phyloP scores from a whole-genome alignment of 2,113 vertebrate species.

The Podocnemis expansa region DNA sequence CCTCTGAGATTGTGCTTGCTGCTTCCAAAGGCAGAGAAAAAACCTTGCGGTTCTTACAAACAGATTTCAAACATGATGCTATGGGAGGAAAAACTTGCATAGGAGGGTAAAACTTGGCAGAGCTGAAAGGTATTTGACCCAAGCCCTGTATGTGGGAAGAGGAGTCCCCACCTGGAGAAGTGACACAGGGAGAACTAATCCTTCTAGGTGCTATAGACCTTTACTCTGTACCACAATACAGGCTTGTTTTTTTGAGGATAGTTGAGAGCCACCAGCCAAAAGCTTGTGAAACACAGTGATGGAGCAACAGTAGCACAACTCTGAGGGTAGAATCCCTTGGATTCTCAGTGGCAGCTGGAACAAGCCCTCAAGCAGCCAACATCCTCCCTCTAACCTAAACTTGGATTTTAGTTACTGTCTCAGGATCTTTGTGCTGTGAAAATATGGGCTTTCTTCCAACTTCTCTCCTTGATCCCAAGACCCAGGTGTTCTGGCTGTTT shows the following conservation, averaged over 20 bases:
- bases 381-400: background rate
- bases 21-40: background rate
- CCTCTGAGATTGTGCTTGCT: background rate
- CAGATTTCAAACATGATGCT: background rate
- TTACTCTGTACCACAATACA: background rate
- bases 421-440: background rate
- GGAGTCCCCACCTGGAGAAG: background rate
- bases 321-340: background rate
- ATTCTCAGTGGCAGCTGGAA: background rate
- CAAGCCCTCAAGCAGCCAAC: background rate
- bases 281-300: background rate
- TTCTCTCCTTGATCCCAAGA: background rate
- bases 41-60: fast-evolving
- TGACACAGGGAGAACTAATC: background rate
- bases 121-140: background rate
- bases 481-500: background rate
- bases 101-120: background rate
- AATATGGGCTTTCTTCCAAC: background rate
- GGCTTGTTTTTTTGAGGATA: background rate
- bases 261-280: background rate
- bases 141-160: background rate
- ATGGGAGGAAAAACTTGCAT: fast-evolving
- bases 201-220: background rate
- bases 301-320: background rate
- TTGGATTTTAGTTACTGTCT: background rate